Evolutionary conservation across 2,113 vertebrate species (phyloP), one percentile per base, ranked within the genome.

Genomic region (Ancistrus triradiatus): DNA sequence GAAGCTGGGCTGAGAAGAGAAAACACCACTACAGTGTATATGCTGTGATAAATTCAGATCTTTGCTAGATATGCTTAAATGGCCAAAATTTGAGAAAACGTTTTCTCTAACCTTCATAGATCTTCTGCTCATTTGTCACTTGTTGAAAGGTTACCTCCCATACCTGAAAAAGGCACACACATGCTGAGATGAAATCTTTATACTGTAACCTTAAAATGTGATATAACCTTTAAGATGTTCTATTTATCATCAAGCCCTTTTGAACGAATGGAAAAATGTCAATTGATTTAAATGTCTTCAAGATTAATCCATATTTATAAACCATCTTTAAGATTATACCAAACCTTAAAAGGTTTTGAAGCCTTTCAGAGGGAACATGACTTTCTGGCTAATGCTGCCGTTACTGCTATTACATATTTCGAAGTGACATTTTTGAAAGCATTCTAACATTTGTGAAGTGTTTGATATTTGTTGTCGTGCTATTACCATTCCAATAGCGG

Each of bases 71-170:
- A 35, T 7, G 1, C 14, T 15, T 6, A 11, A 31, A 19, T 4
- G 24, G 18, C 22, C 10, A 27, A 2, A 2, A n/a, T n/a, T n/a
- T 31, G 21, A 50, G 7, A 35, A n/a, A 4, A 63, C 18, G 6
- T 8, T 43, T 17, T n/a, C 68, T 14, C 27, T 70, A 78, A 97
- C 95, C 94, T 93, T 98, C 92, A 0, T 97, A 98, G 80, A 98
- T 94, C 80, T 96, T 91, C 77, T 97, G 93, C 73, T 97, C 91
- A 0, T 91, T 91, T 1, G 90, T 91, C 62, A 93, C 89, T 61
- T 88, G 84, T 85, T 93, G 95, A 76, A 92, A 95, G 0, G 91
- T 92, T 59, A 94, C 93, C 31, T 95, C 92, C 92, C 94, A 98
- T 18, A 89, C 84, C 95, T 98, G 81, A 37, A 42, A 4, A 53